phyloP scores from a whole-genome alignment of 2,797 vertebrate species.

The Schizopygopsis pylzovi region DNA sequence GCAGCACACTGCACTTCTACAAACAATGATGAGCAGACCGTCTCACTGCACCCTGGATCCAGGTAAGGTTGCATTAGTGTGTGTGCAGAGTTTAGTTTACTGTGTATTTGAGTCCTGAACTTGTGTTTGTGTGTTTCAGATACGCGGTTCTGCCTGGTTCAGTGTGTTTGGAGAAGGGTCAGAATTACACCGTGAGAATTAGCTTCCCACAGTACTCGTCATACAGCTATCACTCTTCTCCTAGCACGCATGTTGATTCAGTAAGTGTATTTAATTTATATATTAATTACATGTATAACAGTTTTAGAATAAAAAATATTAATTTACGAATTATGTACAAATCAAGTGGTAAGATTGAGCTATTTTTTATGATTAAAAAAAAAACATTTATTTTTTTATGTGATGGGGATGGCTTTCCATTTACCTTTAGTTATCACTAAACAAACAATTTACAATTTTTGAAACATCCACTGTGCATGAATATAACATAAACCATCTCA shows the following conservation, averaged over 20 bases:
- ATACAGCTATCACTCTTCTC: constrained; percentile 78
- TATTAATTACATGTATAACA: neutral
- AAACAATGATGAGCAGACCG: constrained; percentile 80
- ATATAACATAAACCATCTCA: neutral
- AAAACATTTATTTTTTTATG: no score
- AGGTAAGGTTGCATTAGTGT: constrained; percentile 75
- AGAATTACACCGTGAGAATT: constrained; percentile 90
- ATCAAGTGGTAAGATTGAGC: no score
- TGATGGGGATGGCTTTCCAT: neutral
- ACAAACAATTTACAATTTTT: neutral
- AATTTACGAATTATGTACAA: no score
- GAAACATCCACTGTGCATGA: neutral
- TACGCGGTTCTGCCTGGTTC: constrained; percentile 84
- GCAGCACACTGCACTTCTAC: constrained; percentile 45
- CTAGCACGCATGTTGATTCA: constrained; percentile 92
- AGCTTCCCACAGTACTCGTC: constrained; percentile 85
- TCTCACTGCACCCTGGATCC: constrained; percentile 89
- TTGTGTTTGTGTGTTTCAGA: constrained; percentile 70
- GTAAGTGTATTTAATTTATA: constrained; percentile 73
- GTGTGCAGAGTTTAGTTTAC: neutral
- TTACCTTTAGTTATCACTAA: neutral
- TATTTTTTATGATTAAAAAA: no score
- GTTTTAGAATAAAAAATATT: neutral
- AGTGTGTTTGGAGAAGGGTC: constrained; percentile 90
- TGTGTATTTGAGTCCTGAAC: constrained; percentile 10